Evolutionary conservation across 1,140 invertebrate species (phyloP).

Genomic region (Drosophila sechellia): DNA sequence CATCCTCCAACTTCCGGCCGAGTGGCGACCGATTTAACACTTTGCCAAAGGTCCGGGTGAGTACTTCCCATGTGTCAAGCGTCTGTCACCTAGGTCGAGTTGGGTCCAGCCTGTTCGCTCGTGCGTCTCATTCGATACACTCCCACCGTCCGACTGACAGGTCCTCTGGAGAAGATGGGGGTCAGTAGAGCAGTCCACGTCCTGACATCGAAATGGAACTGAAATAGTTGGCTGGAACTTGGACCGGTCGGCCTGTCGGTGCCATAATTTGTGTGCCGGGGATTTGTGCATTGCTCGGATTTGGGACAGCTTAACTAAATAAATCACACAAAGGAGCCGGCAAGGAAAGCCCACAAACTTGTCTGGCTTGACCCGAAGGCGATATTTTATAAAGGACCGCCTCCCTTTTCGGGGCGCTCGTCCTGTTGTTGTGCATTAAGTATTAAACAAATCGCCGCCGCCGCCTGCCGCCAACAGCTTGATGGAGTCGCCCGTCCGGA

Average conservation of each 20-base stretch:
- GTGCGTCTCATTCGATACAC: conserved; percentile 69
- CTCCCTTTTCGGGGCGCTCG: background rate
- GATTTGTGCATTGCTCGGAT: conserved; percentile 68
- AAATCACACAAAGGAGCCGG: conserved; percentile 67
- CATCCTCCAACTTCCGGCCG: conserved; percentile 27
- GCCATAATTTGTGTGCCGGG: conserved; percentile 71
- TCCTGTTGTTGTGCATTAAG: conserved; percentile 41
- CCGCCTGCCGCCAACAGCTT: conserved; percentile 51
- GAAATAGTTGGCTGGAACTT: conserved; percentile 40
- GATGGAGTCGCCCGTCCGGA: conserved; percentile 49
- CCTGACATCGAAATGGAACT: conserved; percentile 43
- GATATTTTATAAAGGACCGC: conserved; percentile 48
- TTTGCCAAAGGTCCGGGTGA: conserved; percentile 41
- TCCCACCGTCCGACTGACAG: conserved; percentile 11
- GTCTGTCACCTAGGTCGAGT: conserved; percentile 58
- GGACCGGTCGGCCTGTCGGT: conserved; percentile 14
- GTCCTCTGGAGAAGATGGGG: background rate
- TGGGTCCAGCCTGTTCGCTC: conserved; percentile 53
- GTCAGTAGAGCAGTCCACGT: background rate
- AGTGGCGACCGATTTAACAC: conserved; percentile 62
- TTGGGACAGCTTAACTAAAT: conserved; percentile 76
- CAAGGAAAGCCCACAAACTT: conserved; percentile 48
- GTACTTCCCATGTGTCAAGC: conserved; percentile 69
- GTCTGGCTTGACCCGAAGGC: conserved; percentile 37
- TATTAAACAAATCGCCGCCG: conserved; percentile 67